These are phyloP conservation scores for Selenia dentaria DNA, from an alignment of 2,888 invertebrate genomes.

Conservation along the genomic window DNA sequence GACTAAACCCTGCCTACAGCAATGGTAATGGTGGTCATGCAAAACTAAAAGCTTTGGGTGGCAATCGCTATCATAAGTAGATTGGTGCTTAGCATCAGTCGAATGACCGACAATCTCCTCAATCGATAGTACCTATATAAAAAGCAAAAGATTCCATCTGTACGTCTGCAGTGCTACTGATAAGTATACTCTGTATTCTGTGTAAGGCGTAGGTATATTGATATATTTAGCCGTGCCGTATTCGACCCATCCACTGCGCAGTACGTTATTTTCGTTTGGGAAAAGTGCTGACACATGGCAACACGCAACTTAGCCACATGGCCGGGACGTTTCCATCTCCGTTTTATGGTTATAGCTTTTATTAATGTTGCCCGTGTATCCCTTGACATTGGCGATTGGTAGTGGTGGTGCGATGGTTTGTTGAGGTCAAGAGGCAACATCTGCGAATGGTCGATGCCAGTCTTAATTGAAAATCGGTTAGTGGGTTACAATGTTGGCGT, in stretches of 20 bases:
- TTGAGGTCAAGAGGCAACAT: constrained; percentile 30
- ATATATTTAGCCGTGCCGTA: constrained; percentile 45
- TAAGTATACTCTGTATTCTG: constrained; percentile 22
- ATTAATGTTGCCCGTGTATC: constrained; percentile 18
- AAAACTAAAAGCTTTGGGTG: too few relatives aligned
- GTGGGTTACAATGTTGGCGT: constrained; percentile 14
- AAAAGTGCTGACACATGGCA: constrained; percentile 67
- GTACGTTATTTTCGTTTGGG: constrained; percentile 59
- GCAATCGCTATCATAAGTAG: too few relatives aligned
- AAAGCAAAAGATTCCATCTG: too few relatives aligned
- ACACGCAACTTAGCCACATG: constrained; percentile 52
- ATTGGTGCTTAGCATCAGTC: too few relatives aligned
- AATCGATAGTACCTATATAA: too few relatives aligned
- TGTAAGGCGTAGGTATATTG: constrained; percentile 21
- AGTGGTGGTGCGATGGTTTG: constrained; percentile 9
- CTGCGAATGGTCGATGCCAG: constrained; percentile 23
- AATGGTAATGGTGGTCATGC: too few relatives aligned
- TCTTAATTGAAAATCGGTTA: constrained; percentile 20
- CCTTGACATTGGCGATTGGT: constrained; percentile 26
- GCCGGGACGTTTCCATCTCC: constrained; percentile 27
- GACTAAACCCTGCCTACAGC: too few relatives aligned
- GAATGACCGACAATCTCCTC: too few relatives aligned
- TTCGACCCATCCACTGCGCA: constrained; percentile 57
- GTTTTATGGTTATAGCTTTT: constrained; percentile 11
- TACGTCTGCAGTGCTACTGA: constrained; percentile 6